Evolutionary conservation across 2,797 vertebrate genomes (phyloP).

Genomic region (Poeciliopsis paucimaculata): DNA sequence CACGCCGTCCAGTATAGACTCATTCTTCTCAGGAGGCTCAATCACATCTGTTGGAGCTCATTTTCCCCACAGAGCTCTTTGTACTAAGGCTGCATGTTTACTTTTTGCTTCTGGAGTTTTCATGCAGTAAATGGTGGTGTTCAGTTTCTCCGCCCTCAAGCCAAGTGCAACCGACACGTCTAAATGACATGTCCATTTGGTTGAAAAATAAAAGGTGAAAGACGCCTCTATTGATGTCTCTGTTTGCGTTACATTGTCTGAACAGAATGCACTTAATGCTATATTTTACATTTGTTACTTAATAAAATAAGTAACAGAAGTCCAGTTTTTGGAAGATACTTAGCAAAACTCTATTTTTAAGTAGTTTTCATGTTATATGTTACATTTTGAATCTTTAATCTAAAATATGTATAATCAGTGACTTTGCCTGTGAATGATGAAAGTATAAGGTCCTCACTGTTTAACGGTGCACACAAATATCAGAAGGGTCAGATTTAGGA

Average conservation of each 20-base stretch:
- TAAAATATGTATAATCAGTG: background rate
- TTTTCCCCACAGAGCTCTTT: background rate
- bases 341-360: background rate
- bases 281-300: too few relatives aligned
- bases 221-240: background rate
- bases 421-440: background rate
- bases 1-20: too few relatives aligned
- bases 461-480: background rate
- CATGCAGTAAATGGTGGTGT: background rate
- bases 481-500: slow-evolving; percentile 9
- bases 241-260: too few relatives aligned
- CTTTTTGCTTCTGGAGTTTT: background rate
- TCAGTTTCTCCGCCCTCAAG: background rate
- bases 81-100: background rate
- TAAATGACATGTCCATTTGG: background rate
- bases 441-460: background rate
- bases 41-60: too few relatives aligned
- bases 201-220: background rate
- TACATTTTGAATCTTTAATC: background rate
- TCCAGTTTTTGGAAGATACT: too few relatives aligned
- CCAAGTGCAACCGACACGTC: background rate
- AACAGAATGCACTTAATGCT: too few relatives aligned
- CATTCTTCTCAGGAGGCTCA: too few relatives aligned
- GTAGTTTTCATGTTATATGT: background rate
- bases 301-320: too few relatives aligned